These are phyloP conservation scores for Leptopilina syphax DNA, from an alignment of 2,888 invertebrate genomes.

Conservation along the genomic window DNA sequence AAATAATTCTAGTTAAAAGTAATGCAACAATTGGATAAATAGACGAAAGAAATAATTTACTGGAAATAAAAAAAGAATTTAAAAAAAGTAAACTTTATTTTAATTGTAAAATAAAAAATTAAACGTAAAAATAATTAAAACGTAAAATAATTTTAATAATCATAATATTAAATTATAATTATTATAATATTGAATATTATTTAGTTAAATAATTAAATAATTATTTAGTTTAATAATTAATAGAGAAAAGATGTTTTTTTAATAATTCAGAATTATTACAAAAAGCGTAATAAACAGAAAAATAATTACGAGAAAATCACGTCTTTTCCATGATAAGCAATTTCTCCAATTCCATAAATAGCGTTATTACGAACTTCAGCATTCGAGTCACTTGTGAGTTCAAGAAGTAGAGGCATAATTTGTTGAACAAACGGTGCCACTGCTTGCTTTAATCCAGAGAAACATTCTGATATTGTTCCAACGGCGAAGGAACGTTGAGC, in stretches of 20 bases:
- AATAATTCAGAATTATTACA: too few relatives aligned
- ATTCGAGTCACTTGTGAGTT: constrained; percentile 81
- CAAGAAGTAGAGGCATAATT: constrained; percentile 82
- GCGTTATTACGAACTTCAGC: constrained; percentile 88
- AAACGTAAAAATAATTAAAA: too few relatives aligned
- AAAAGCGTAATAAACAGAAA: constrained; percentile 68
- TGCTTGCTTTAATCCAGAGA: constrained; percentile 80
- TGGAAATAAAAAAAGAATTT: too few relatives aligned
- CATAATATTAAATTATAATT: too few relatives aligned
- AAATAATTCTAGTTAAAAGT: constrained; percentile 58
- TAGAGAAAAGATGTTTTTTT: too few relatives aligned
- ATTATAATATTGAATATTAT: too few relatives aligned
- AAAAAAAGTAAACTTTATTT: constrained; percentile 16
- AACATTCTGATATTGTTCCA: constrained; percentile 86
- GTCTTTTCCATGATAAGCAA: constrained; percentile 83
- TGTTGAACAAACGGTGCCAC: constrained; percentile 80
- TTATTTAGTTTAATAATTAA: too few relatives aligned
- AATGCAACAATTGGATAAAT: not conserved
- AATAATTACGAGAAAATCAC: constrained; percentile 79
- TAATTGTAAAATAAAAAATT: constrained; percentile 43
- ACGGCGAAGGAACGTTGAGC: constrained; percentile 85
- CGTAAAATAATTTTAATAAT: too few relatives aligned
- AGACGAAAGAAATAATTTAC: too few relatives aligned
- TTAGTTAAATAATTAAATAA: too few relatives aligned
- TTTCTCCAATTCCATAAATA: constrained; percentile 86